Base-by-base conservation (phyloP, 2,797 vertebrate species). In the Luscinia luscinia region DNA sequence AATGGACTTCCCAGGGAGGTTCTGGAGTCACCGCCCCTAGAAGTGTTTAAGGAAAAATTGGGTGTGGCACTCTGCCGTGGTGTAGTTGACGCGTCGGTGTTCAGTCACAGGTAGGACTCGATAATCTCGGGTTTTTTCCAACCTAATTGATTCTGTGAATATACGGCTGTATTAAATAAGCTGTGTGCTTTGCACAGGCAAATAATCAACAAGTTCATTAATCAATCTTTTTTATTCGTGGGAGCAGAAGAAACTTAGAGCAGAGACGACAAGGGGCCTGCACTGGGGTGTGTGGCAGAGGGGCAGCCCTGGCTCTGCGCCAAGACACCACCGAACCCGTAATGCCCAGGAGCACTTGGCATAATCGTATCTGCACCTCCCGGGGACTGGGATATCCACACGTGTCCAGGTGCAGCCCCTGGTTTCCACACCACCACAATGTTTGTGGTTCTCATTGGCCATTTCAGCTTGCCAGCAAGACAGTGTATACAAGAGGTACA, bases 331-430 rank as follows among this genome's bases (percentile, higher is more conserved):
- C 1, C 5, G 49, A 24, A 38, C 51, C 7, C 11, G 11, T 1
- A 6, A 15, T 30, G 40, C 24, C 15, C 14, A n/a, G 9, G 14
- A 48, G 40, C 54, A 49, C 2, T 2, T 9, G 15, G 52, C 13
- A 4, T 2, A 14, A 13, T 28, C 2, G 1, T 15, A 26, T 19
- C 28, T 9, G 32, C 52, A 40, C 27, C 55, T 34, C 27, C 22
- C 0, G 2, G 5, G 4, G 11, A 21, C 46, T 9, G 6, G 9
- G 9, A 14, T 19, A 11, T 3, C 1, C 0, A 6, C 3, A 6
- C 10, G 6, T 8, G 49, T 18, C 27, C 21, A 30, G 45, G 11
- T 7, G 26, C 28, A 34, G 59, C 59, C 73, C 3, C 0, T 4
- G n/a, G 57, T 66, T 67, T 30, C 72, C 43, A 28, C 41, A 9